Conservation (phyloP, 53 echinoderm and acorn worm genomes). For the Holothuria scabra region DNA sequence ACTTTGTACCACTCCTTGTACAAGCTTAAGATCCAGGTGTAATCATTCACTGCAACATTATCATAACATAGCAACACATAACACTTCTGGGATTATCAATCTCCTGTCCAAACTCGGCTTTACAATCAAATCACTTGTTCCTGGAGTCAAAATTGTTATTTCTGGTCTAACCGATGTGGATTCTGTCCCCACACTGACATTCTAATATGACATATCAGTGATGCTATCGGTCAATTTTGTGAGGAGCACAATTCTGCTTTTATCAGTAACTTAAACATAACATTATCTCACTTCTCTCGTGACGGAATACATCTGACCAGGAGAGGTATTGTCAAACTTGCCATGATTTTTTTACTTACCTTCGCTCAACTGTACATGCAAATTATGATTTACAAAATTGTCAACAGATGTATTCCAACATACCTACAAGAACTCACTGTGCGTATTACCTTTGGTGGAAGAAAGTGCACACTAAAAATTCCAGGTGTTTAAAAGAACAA, state of each 20-base stretch:
- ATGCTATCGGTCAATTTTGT: neutral
- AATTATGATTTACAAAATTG: too few relatives aligned
- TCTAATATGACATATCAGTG: slow-evolving; percentile 9
- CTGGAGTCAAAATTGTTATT: slow-evolving; percentile 20
- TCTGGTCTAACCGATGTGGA: slow-evolving; percentile 16
- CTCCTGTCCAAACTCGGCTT: neutral
- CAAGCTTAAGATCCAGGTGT: neutral
- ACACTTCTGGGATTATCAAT: slow-evolving; percentile 12
- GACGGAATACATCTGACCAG: slow-evolving; percentile 16
- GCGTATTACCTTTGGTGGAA: too few relatives aligned
- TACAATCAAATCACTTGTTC: neutral
- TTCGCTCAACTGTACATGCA: too few relatives aligned
- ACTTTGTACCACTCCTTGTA: neutral
- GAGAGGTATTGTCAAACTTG: too few relatives aligned
- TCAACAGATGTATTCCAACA: too few relatives aligned
- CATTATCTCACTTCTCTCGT: neutral
- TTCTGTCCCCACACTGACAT: slow-evolving; percentile 20
- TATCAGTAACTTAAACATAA: slow-evolving; percentile 3
- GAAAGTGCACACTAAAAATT: too few relatives aligned
- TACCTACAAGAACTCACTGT: too few relatives aligned
- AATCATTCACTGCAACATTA: slow-evolving; percentile 8
- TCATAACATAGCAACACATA: slow-evolving; percentile 1
- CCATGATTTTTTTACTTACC: too few relatives aligned
- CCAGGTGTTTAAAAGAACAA: too few relatives aligned
- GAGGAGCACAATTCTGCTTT: neutral